Conservation (phyloP, 2,888 invertebrate genomes). For the Rugalucina vietnamica region DNA sequence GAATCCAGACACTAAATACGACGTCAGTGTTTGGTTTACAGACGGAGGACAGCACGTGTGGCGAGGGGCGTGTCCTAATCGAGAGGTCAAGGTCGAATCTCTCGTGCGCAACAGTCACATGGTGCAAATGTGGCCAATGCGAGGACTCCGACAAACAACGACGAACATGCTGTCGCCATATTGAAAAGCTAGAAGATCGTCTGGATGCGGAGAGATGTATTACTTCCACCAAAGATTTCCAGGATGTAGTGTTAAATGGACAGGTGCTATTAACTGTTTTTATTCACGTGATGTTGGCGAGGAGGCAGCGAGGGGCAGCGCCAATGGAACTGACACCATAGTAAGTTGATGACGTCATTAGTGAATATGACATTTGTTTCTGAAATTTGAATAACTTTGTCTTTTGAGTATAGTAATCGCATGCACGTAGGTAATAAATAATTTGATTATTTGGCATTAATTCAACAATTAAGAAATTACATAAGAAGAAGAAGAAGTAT, state of each 20-base stretch:
- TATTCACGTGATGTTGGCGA: conserved; percentile 70
- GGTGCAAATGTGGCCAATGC: conserved; percentile 72
- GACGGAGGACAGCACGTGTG: conserved; percentile 65
- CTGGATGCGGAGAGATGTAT: conserved; percentile 65
- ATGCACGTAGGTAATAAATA: no score
- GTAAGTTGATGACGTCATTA: no score
- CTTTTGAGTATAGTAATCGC: no score
- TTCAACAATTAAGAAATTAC: no score
- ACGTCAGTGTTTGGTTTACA: conserved; percentile 65
- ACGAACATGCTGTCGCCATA: conserved; percentile 66
- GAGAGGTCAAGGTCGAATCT: conserved; percentile 59
- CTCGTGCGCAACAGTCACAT: conserved; percentile 35
- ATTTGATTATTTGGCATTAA: no score
- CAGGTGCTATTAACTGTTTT: conserved; percentile 69
- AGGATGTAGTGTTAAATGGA: conserved; percentile 66
- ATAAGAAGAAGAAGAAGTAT: no score
- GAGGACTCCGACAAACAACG: conserved; percentile 60
- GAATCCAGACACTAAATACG: conserved; percentile 67
- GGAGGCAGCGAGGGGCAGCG: conserved; percentile 64
- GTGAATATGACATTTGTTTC: no score
- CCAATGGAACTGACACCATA: conserved; percentile 64
- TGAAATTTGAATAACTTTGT: no score
- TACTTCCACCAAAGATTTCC: conserved; percentile 65
- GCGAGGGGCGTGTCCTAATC: conserved; percentile 66
- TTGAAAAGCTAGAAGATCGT: conserved; percentile 64